Base-by-base conservation (phyloP, 2,113 vertebrate genomes). In the Pelvicachromis taeniatus region DNA sequence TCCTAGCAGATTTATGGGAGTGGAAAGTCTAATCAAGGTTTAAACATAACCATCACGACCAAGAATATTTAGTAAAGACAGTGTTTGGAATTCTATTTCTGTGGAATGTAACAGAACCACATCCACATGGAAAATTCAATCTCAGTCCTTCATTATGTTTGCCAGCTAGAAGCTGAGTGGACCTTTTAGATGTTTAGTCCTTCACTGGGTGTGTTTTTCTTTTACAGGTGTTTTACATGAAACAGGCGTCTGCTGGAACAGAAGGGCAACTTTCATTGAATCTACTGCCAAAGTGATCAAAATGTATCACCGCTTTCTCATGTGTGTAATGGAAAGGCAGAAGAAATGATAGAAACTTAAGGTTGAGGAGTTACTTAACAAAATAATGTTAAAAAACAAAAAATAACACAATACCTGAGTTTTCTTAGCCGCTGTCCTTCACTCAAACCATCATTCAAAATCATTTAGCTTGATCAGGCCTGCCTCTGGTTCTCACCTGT, bases 401-500 rank as follows among this genome's bases (percentile, higher is more conserved):
- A 31, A 12, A 54, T 54, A 21, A 54, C 21, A 54, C 12, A 54
- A 54, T 33, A 19, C 29, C 7, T 17, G 4, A 59, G 16, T 59
- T 59, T 16, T 59, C 56, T 16, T 29, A 26, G 23, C 12, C 12
- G 6, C 13, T 29, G 21, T 29, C 14, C 8, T 6, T 19, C 17
- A 35, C 31, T 50, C 14, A 48, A 19, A 29, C 16, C 6, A 50
- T 19, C 3, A 50, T 9, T 61, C 19, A 50, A 5, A 77, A 33
- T 63, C 33, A 13, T 31, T 85, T 29, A 59, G 8, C 12, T 42
- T 63, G 12, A 55, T 50, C 48, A 2, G 13, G 6, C 6, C 52
- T 16, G 14, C 14, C 56, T 17, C 7, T 59, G 12, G 61, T 14
- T 78, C 87, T 93, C 26, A 93, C 93, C 93, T 93, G 85, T 11